These are phyloP conservation scores for Philantomba maxwellii DNA, from an alignment of 2,113 vertebrate species.

Conservation along the genomic window DNA sequence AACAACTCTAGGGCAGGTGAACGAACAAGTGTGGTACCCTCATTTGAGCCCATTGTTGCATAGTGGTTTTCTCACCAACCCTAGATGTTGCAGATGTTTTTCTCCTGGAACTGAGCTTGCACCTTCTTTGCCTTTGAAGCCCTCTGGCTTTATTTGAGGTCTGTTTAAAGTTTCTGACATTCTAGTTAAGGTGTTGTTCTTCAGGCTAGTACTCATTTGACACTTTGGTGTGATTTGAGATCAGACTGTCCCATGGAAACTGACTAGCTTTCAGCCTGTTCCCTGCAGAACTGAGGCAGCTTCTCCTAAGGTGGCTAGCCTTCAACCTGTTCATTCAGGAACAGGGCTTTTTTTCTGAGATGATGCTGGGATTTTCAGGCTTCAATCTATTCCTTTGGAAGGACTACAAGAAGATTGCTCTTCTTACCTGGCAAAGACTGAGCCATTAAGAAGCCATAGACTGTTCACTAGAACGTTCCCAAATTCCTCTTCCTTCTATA, in stretches of 20 bases:
- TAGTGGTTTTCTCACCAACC: not conserved
- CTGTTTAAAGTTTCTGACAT: not conserved
- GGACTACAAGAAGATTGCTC: not conserved
- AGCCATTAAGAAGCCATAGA: not conserved
- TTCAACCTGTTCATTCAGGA: not conserved
- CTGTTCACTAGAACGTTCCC: not conserved
- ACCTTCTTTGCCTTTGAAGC: not conserved
- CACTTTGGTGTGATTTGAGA: not conserved
- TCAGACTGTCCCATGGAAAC: not conserved
- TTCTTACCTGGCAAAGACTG: not conserved
- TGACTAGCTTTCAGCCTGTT: not conserved
- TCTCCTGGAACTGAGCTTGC: not conserved
- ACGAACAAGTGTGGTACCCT: not conserved
- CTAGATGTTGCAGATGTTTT: not conserved
- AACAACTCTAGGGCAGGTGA: not conserved
- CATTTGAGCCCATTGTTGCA: not conserved
- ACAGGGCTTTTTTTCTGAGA: not conserved
- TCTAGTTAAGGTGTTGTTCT: not conserved
- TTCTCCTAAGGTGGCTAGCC: not conserved
- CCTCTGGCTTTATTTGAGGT: not conserved
- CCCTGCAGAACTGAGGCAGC: not conserved
- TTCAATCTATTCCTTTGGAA: not conserved
- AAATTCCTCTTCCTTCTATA: not conserved
- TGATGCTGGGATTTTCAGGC: not conserved
- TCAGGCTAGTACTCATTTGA: not conserved